Conservation (phyloP, 2,113 vertebrate genomes). For the Scophthalmus maximus region DNA sequence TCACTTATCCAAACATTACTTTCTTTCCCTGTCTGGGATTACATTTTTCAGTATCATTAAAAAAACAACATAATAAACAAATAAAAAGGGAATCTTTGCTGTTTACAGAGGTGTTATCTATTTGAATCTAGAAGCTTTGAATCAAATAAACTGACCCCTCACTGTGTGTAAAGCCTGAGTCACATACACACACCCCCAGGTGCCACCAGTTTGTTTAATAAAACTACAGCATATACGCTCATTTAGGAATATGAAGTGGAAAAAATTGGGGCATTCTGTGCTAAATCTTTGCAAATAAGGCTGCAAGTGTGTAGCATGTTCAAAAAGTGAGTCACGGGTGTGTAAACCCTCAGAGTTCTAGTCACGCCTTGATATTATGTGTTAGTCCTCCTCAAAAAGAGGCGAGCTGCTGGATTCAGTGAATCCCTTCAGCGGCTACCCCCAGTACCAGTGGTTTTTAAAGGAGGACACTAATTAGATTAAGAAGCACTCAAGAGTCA, state of each 20-base stretch:
- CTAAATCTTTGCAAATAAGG: background rate
- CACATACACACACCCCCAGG: background rate
- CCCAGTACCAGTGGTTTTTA: constrained; percentile 58
- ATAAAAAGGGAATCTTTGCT: too few species aligned
- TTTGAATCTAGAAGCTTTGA: too few species aligned
- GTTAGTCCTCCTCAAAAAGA: constrained; percentile 11
- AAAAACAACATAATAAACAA: background rate
- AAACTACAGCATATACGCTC: too few species aligned
- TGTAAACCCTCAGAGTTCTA: background rate
- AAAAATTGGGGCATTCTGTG: background rate
- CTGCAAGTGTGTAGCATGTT: background rate
- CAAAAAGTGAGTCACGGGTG: background rate
- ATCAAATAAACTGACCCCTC: too few species aligned
- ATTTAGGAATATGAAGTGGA: too few species aligned
- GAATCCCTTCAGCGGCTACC: constrained; percentile 54
- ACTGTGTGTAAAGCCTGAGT: background rate
- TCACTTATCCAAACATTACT: background rate
- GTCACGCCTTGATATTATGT: constrained; percentile 7
- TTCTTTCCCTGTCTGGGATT: background rate
- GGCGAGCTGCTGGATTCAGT: constrained; percentile 22
- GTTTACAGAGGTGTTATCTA: too few species aligned
- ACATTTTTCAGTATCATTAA: background rate
- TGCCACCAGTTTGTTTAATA: too few species aligned
- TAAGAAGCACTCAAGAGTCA: constrained; percentile 64
- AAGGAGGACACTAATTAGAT: constrained; percentile 81